phyloP scores from a whole-genome alignment of 2,888 invertebrate genomes.

The Pristionchus maxplancki region DNA sequence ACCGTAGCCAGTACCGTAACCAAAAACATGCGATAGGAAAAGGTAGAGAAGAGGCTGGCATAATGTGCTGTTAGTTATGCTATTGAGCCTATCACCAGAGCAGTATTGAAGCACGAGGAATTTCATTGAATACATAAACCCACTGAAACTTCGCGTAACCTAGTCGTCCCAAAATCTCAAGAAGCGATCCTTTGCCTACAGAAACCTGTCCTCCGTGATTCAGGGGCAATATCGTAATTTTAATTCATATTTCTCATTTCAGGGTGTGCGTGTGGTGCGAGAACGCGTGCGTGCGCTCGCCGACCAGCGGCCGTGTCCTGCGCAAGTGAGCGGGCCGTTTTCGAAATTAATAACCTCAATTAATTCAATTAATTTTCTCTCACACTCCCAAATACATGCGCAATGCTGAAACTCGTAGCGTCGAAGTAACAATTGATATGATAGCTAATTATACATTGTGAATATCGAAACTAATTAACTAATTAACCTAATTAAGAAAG shows the following conservation, averaged over 20 bases:
- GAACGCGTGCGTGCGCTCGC: conserved; percentile 40
- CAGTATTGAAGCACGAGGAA: too few relatives aligned
- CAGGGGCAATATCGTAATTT: too few relatives aligned
- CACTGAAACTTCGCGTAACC: too few relatives aligned
- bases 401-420: too few relatives aligned
- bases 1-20: background rate
- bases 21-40: too few relatives aligned
- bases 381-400: too few relatives aligned
- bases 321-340: background rate
- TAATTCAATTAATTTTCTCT: background rate
- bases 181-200: background rate
- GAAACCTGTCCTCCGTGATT: background rate
- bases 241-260: background rate
- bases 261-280: conserved; percentile 42
- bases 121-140: too few relatives aligned
- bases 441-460: background rate
- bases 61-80: too few relatives aligned
- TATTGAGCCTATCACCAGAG: too few relatives aligned
- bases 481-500: background rate
- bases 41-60: too few relatives aligned
- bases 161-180: too few relatives aligned
- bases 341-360: background rate
- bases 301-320: conserved; percentile 11
- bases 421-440: too few relatives aligned
- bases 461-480: background rate